A percentile compares a stretch with the other conserved stretches of the same genome.
phyloP scores from a whole-genome alignment of 2,113 vertebrate genomes.

The Grallaria varia region DNA sequence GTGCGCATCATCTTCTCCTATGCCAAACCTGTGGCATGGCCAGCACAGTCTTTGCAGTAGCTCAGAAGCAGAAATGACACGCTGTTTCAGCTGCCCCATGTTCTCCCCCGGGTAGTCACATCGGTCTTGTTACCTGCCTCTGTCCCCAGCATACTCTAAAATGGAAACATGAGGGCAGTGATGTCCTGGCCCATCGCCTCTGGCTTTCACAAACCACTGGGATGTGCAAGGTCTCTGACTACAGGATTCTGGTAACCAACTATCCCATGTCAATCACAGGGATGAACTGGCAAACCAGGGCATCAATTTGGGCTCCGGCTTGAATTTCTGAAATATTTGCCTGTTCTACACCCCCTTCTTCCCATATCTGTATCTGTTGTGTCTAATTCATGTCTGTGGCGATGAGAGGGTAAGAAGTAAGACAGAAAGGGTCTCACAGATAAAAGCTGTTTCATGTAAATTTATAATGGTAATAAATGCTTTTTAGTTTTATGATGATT shows the following conservation, averaged over 20 bases:
- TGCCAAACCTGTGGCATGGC: neutral
- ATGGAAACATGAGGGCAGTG: neutral
- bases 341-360: neutral
- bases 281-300: neutral
- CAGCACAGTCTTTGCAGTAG: neutral
- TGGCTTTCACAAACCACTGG: rapidly evolving
- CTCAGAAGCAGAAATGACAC: neutral
- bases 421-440: neutral
- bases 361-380: too few species aligned
- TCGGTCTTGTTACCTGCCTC: neutral
- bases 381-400: neutral
- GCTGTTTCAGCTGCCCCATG: neutral
- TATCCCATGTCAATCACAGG: neutral
- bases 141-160: neutral
- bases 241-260: neutral
- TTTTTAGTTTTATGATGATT: constrained; percentile 63
- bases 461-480: constrained; percentile 64
- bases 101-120: neutral
- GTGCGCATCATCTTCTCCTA: neutral
- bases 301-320: neutral
- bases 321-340: neutral
- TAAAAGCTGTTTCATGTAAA: constrained; percentile 37
- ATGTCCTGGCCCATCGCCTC: neutral
- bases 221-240: neutral
- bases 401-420: neutral